phyloP scores from a whole-genome alignment of 2,888 invertebrate species.

The Tipula vernalis region DNA sequence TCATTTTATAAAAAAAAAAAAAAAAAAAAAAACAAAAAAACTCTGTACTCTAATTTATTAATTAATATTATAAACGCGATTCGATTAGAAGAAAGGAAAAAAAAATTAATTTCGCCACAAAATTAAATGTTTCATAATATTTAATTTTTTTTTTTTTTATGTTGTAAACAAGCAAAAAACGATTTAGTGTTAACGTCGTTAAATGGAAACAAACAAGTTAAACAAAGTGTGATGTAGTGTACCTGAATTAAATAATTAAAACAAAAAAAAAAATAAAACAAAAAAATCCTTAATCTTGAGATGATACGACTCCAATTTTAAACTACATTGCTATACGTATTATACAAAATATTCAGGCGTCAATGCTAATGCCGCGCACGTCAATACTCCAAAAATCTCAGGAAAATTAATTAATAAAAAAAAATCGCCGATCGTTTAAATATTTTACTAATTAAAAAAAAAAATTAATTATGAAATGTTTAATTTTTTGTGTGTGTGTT shows the following conservation, averaged over 20 bases:
- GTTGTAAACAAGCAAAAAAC: background rate
- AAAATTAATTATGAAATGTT: background rate
- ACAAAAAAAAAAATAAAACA: background rate
- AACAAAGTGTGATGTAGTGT: background rate
- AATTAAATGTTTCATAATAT: slow-evolving; percentile 10
- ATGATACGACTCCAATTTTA: background rate
- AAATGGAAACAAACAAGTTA: background rate
- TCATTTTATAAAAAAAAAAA: background rate
- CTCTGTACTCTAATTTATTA: background rate
- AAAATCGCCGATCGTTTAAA: background rate
- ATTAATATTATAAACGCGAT: background rate
- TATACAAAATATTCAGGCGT: background rate
- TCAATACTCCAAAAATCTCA: background rate
- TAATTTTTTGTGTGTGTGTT: background rate
- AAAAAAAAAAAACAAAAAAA: background rate
- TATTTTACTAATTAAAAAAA: background rate
- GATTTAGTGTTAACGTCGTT: too few relatives aligned
- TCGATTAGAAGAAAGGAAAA: slow-evolving; percentile 12
- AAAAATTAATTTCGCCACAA: slow-evolving; percentile 14
- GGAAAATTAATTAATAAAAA: background rate
- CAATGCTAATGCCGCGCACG: background rate
- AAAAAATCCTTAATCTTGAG: background rate
- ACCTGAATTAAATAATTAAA: background rate
- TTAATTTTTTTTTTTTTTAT: background rate
- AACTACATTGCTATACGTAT: background rate